A percentile compares a stretch with the other conserved stretches of the same genome.
Conservation (phyloP, 2,113 vertebrate genomes). For the Ameiurus melas region DNA sequence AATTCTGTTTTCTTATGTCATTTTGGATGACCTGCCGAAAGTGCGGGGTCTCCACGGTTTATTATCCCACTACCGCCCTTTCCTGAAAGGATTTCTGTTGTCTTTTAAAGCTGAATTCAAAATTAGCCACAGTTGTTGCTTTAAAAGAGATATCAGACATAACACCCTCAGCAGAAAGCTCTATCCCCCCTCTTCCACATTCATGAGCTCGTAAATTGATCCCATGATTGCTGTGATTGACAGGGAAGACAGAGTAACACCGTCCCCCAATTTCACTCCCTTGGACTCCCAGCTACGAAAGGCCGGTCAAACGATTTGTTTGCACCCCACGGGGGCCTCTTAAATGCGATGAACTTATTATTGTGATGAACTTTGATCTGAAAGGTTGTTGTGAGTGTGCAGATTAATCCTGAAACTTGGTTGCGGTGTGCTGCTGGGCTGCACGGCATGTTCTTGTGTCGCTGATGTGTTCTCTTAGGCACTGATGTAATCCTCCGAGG, state of each 20-base stretch:
- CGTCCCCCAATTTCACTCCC: background rate
- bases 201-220: background rate
- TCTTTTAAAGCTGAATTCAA: background rate
- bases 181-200: background rate
- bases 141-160: too few species aligned
- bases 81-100: background rate
- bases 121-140: too few species aligned
- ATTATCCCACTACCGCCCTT: background rate
- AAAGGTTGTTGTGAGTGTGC: background rate
- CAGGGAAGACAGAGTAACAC: background rate
- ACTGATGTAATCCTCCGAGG: slow-evolving; percentile 11
- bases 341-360: background rate
- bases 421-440: background rate
- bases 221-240: too few species aligned
- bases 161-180: background rate
- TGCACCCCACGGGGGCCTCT: too few species aligned
- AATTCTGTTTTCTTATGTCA: too few species aligned
- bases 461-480: background rate
- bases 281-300: too few species aligned
- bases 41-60: background rate
- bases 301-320: too few species aligned
- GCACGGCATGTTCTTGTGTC: background rate
- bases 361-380: background rate
- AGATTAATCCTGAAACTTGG: background rate
- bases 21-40: background rate